Evolutionary conservation across 2,113 vertebrate species (phyloP), one percentile per base, ranked within the genome.

Genomic region (Furnarius figulus): DNA sequence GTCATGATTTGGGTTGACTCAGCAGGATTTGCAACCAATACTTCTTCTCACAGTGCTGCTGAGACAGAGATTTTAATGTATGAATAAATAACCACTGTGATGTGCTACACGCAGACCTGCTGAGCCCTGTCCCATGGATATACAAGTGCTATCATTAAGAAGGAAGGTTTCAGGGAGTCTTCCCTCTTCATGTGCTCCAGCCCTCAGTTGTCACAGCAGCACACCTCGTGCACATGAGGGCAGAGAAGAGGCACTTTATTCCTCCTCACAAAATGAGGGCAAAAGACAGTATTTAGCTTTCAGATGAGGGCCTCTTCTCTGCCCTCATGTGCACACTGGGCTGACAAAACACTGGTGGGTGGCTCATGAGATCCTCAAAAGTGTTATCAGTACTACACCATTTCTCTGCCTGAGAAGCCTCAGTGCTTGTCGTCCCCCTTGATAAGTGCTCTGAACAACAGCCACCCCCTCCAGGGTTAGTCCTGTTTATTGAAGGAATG

Each of bases 1-100:
- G 93, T 82, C 92, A 67, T 87, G 77, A 30, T 95, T 74, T 85
- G 93, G 55, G 73, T 89, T 42, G 28, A 39, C 73, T 94, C 87
- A 63, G 71, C 0, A 2, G 88, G 88, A 92, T 81, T 85, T 94
- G 77, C 85, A 84, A 70, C 44, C 56, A 53, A 17, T 78, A 13
- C 24, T 62, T 40, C 68, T 82, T 90, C 83, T 92, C 89, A 85
- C 40, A 10, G 40, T 49, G 55, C 67, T 85, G 71, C 82, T 19
- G 14, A 92, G 91, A 56, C 40, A 40, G 91, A 71, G 33, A 90
- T 82, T 65, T 88, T 70, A 85, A 47, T 0, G 0, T 55, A 30
- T 31, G 76, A 76, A 40, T 89, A 83, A 93, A 73, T 78, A 87
- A 83, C 30, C 25, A 44, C 25, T 33, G 19, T 8, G 62, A 81